Percentiles rank a stretch among this genome's conserved stretches.
Evolutionary conservation across 1,140 invertebrate species (phyloP).

Genomic region (Drosophila ficusphila): DNA sequence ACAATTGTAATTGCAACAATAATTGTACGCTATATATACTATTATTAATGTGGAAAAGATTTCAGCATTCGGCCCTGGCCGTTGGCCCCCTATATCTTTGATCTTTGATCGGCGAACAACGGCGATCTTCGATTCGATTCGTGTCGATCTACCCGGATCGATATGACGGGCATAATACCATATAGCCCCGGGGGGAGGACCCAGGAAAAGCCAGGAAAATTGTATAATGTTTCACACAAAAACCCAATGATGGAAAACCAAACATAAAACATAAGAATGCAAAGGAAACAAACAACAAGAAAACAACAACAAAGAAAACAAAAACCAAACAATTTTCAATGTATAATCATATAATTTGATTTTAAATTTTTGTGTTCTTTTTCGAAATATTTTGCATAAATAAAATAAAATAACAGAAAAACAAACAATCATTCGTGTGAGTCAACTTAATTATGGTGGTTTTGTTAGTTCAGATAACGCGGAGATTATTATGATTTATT

Average conservation of each 20-base stretch:
- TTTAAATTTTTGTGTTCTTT: slow-evolving; percentile 82
- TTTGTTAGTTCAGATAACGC: slow-evolving; percentile 12
- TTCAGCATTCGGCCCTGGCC: slow-evolving; percentile 45
- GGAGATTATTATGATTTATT: slow-evolving; percentile 66
- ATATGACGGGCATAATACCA: slow-evolving; percentile 3
- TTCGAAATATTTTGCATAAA: slow-evolving; percentile 84
- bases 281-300: slow-evolving; percentile 38
- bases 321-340: slow-evolving; percentile 71
- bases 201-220: slow-evolving; percentile 31
- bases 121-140: neutral
- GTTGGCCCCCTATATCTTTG: slow-evolving; percentile 1
- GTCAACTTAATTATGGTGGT: neutral
- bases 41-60: slow-evolving; percentile 72
- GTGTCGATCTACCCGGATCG: slow-evolving; percentile 7
- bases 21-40: slow-evolving; percentile 84
- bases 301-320: slow-evolving; percentile 49
- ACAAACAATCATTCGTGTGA: slow-evolving; percentile 39
- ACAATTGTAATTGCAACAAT: slow-evolving; percentile 84
- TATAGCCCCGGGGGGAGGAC: slow-evolving; percentile 4
- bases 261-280: slow-evolving; percentile 73
- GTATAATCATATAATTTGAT: slow-evolving; percentile 81
- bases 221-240: slow-evolving; percentile 77
- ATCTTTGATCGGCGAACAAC: neutral
- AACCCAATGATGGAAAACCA: slow-evolving; percentile 33
- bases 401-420: slow-evolving; percentile 84